Conservation (phyloP, 2,888 invertebrate genomes). For the Auanema freiburgensis region DNA sequence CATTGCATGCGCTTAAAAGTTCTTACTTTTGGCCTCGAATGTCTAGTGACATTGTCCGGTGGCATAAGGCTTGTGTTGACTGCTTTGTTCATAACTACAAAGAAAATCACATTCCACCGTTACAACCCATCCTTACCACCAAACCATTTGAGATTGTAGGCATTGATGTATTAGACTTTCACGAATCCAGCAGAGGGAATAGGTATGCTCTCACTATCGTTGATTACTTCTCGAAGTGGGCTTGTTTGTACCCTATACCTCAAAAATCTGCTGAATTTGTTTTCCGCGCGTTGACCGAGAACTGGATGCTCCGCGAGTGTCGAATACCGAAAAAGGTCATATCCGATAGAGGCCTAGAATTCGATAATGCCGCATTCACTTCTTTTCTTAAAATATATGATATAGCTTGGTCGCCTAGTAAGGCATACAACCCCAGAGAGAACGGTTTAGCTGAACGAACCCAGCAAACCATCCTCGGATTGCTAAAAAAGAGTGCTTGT, state of each 20-base stretch:
- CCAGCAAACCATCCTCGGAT: slow-evolving; percentile 19
- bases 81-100: slow-evolving; percentile 12
- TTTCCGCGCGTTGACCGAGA: slow-evolving; percentile 10
- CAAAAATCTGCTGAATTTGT: slow-evolving; percentile 26
- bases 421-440: slow-evolving; percentile 27
- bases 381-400: slow-evolving; percentile 14
- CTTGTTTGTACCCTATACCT: slow-evolving; percentile 14
- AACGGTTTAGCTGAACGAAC: slow-evolving; percentile 35
- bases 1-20: slow-evolving; percentile 6
- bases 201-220: slow-evolving; percentile 22
- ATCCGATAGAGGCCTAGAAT: slow-evolving; percentile 23
- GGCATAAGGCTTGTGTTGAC: slow-evolving; percentile 10
- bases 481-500: slow-evolving; percentile 21
- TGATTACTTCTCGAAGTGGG: slow-evolving; percentile 21
- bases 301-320: slow-evolving; percentile 21
- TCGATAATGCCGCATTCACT: slow-evolving; percentile 13
- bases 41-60: slow-evolving; percentile 15
- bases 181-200: slow-evolving; percentile 9
- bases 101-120: slow-evolving; percentile 9
- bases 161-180: slow-evolving; percentile 18
- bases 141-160: slow-evolving; percentile 24
- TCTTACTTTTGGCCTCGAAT: slow-evolving; percentile 19
- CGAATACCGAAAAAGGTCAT: slow-evolving; percentile 17
- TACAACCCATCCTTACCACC: slow-evolving; percentile 10
- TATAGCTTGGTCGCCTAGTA: slow-evolving; percentile 12